Evolutionary conservation across 2,888 invertebrate species (phyloP).

Genomic region (Corythucha ciliata): DNA sequence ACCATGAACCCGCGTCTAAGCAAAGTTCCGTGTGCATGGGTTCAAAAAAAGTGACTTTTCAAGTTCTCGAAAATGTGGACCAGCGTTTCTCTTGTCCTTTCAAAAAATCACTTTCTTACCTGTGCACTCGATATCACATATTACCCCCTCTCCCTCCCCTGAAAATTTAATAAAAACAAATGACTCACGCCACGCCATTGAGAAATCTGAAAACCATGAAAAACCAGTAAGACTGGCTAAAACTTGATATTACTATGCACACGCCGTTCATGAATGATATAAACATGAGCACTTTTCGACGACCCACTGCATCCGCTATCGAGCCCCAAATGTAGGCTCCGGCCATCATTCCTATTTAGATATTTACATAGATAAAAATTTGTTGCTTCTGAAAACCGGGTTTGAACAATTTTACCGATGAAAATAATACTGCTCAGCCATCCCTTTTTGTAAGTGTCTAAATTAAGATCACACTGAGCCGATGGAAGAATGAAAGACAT

Average conservation of each 20-base stretch:
- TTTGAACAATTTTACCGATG: constrained; percentile 42
- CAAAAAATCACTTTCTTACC: too few relatives aligned
- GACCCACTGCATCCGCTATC: constrained; percentile 77
- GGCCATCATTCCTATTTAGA: constrained; percentile 78
- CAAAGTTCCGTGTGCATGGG: not conserved
- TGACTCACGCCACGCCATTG: constrained; percentile 86
- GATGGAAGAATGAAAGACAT: constrained; percentile 91
- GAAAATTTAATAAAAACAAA: constrained; percentile 14
- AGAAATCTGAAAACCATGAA: constrained; percentile 86
- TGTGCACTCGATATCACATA: not conserved
- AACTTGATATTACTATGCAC: constrained; percentile 82
- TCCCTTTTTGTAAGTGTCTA: constrained; percentile 78
- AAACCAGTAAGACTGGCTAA: constrained; percentile 76
- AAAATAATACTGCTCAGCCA: constrained; percentile 57
- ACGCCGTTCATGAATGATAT: constrained; percentile 83
- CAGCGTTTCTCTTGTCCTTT: too few relatives aligned
- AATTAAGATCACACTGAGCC: constrained; percentile 81
- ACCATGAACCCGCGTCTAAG: not conserved
- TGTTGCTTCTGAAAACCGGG: not conserved
- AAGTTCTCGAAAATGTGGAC: too few relatives aligned
- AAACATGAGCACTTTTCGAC: constrained; percentile 77
- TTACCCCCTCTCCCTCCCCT: constrained; percentile 4
- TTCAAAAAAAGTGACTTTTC: too few relatives aligned
- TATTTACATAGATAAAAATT: not conserved
- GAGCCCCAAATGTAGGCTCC: constrained; percentile 91